Conservation (phyloP, 2,888 invertebrate genomes). For the Tenthredo distinguenda region DNA sequence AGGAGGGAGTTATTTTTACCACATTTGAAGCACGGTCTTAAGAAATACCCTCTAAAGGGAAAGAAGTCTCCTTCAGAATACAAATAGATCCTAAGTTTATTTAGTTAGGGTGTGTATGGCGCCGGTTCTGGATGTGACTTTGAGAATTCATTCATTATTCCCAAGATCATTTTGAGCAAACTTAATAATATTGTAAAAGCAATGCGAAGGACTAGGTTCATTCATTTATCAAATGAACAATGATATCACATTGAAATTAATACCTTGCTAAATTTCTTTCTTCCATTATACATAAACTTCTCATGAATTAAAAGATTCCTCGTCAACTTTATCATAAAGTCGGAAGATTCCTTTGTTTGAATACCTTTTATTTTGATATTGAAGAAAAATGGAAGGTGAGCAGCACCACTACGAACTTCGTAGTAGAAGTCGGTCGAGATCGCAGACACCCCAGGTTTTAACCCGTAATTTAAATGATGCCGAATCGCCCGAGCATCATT, state of each 20-base stretch:
- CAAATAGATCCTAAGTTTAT: conserved; percentile 7
- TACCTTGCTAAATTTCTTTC: background rate
- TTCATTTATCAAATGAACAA: background rate
- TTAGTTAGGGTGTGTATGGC: conserved; percentile 30
- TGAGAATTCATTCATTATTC: background rate
- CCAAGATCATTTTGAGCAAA: background rate
- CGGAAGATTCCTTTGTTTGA: background rate
- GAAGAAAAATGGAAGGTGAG: conserved; percentile 70
- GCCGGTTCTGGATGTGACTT: conserved; percentile 1
- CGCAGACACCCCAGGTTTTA: conserved; percentile 71
- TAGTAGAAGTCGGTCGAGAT: conserved; percentile 74
- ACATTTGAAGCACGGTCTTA: background rate
- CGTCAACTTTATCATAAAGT: background rate
- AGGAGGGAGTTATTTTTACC: conserved; percentile 45
- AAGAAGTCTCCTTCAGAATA: conserved; percentile 12
- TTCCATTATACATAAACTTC: background rate
- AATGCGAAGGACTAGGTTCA: conserved; percentile 11
- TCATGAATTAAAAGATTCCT: background rate
- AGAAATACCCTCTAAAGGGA: conserved; percentile 17
- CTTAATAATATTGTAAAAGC: background rate
- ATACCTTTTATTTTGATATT: conserved; percentile 17
- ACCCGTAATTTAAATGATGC: conserved; percentile 61
- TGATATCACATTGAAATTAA: background rate
- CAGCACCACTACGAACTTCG: conserved; percentile 73
- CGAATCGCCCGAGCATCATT: conserved; percentile 69